Base-by-base conservation (phyloP, 2,797 vertebrate genomes). In the Acomys russatus region DNA sequence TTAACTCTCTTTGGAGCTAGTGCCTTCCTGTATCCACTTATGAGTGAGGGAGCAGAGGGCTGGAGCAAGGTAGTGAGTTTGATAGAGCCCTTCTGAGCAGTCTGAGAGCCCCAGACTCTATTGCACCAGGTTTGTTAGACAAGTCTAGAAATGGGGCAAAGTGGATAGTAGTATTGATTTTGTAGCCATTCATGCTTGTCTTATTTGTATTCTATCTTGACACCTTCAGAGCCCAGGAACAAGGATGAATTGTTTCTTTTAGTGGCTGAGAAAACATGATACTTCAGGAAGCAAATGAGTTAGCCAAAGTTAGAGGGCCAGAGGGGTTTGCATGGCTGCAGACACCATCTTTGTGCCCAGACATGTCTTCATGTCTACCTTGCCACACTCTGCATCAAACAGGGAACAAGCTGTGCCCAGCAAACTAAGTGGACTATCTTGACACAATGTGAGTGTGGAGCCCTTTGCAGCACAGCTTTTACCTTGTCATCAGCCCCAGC, bases 11-110 rank as follows among this genome's bases (percentile, higher is more conserved):
- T 83, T 51, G 14, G 11, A 68, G 12, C 59, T 59, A 35, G 1
- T 95, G 11, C 54, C 7, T 94, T 89, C 92, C 54, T 92, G 49
- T 35, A 59, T 63, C 51, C 30, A 93, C 90, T 64, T 91, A 38
- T 63, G 30, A 18, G 73, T 86, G 64, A 93, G 78, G 35, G 74
- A 49, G 14, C 66, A 70, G 63, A 95, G 66, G 9, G 23, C 22
- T 51, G 20, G 30, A 38, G 10, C 90, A 8, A 30, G 9, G 12
- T 80, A 35, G 2, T 90, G 35, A 90, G 28, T 93, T 80, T 88
- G 56, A 74, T 51, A 94, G 74, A 84, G 44, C 33, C 70, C 73
- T 25, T 64, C 59, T 83, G 66, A 56, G 38, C 1, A 51, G 61
- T 76, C 49, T 28, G 35, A 12, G 12, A 82, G 5, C 63, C 28